Percentiles rank a stretch among this genome's conserved stretches.
phyloP scores from a whole-genome alignment of 2,888 invertebrate species.

The Melanostoma mellinum region DNA sequence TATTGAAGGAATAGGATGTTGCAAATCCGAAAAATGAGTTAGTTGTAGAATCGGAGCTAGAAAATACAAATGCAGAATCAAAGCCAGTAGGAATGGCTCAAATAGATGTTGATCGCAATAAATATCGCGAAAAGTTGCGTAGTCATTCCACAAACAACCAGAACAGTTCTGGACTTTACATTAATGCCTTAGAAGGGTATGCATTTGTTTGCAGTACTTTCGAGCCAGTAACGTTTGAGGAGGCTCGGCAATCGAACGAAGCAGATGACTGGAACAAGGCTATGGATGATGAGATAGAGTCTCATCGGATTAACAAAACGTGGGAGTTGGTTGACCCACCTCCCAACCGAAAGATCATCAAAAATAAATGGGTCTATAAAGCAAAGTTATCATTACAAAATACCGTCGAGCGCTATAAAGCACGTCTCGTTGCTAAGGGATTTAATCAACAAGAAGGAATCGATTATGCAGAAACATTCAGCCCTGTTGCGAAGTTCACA shows the following conservation, averaged over 20 bases:
- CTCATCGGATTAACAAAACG: slow-evolving; percentile 51
- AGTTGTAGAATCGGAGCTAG: neutral
- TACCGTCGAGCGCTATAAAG: slow-evolving; percentile 70
- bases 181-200: neutral
- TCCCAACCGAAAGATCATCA: slow-evolving; percentile 60
- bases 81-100: neutral
- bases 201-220: slow-evolving; percentile 12
- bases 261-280: slow-evolving; percentile 64
- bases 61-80: neutral
- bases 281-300: slow-evolving; percentile 65
- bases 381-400: slow-evolving; percentile 59
- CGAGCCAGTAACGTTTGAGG: slow-evolving; percentile 1
- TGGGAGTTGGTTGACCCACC: slow-evolving; percentile 52
- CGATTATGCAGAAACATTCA: slow-evolving; percentile 75
- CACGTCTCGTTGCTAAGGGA: slow-evolving; percentile 75
- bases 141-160: neutral
- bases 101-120: neutral
- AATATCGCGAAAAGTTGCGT: neutral
- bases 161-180: no score
- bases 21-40: neutral
- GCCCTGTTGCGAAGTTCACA: slow-evolving; percentile 14
- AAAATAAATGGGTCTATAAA: slow-evolving; percentile 75
- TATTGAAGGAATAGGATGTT: neutral
- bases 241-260: slow-evolving; percentile 25
- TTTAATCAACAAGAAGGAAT: slow-evolving; percentile 74